Conservation (phyloP, 2,888 invertebrate species). For the Acrocera orbiculus region DNA sequence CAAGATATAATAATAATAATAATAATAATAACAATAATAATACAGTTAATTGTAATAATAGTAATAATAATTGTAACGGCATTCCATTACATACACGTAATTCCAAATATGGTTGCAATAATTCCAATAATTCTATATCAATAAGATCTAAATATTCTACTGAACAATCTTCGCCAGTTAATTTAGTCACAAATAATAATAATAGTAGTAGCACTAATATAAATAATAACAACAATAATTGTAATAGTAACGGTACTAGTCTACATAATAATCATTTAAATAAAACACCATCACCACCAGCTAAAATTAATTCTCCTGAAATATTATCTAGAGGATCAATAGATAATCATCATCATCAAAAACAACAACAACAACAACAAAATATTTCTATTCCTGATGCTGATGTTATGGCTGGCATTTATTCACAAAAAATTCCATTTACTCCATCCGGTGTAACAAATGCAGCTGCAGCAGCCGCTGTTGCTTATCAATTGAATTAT, state of each 20-base stretch:
- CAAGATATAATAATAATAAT: conserved; percentile 13
- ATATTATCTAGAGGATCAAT: background rate
- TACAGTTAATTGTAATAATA: conserved; percentile 10
- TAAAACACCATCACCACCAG: conserved; percentile 4
- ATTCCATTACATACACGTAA: conserved; percentile 10
- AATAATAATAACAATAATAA: conserved; percentile 11
- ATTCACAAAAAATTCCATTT: conserved; percentile 15
- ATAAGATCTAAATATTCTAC: background rate
- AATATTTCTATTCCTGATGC: conserved; percentile 5
- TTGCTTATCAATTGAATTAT: conserved; percentile 19
- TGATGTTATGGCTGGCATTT: conserved; percentile 12
- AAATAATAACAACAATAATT: conserved; percentile 3
- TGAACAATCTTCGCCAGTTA: conserved; percentile 19
- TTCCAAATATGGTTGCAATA: conserved; percentile 8
- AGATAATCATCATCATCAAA: conserved; percentile 2
- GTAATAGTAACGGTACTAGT: conserved; percentile 1
- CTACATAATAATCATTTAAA: conserved; percentile 4
- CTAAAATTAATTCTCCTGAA: background rate
- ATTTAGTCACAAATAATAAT: conserved; percentile 18
- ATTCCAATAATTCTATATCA: background rate
- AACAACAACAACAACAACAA: conserved; percentile 8
- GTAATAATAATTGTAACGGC: conserved; percentile 9
- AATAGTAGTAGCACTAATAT: conserved; percentile 4
- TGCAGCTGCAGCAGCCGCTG: conserved; percentile 15
- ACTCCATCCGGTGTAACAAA: conserved; percentile 11